Conservation (phyloP, 2,113 vertebrate genomes). For the Chaenocephalus aceratus region DNA sequence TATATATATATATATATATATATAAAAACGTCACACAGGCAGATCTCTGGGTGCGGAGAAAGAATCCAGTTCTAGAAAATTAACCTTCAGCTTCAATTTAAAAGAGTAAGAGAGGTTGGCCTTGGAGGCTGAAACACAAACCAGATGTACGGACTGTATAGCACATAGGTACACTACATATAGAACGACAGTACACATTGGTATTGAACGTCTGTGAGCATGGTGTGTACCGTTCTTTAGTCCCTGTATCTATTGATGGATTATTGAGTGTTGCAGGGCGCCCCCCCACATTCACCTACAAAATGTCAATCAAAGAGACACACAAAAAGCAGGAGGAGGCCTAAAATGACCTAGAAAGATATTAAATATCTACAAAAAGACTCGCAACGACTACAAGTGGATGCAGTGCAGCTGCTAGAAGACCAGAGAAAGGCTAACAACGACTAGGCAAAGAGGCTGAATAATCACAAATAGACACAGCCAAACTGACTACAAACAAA, state of each 20-base stretch:
- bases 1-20: not conserved
- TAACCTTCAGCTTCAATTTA: not conserved
- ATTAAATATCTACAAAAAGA: too few species aligned
- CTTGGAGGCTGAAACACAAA: not conserved
- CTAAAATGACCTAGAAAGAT: too few species aligned
- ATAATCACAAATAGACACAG: too few species aligned
- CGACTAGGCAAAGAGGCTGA: too few species aligned
- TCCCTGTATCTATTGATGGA: not conserved
- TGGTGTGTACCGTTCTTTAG: not conserved
- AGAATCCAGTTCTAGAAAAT: not conserved
- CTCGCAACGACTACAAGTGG: too few species aligned
- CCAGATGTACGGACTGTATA: not conserved
- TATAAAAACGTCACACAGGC: not conserved
- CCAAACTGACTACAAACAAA: too few species aligned
- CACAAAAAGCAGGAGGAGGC: too few species aligned
- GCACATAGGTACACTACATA: not conserved
- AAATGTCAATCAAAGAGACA: too few species aligned
- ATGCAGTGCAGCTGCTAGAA: too few species aligned
- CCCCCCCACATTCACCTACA: too few species aligned
- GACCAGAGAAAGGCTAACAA: too few species aligned
- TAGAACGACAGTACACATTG: not conserved
- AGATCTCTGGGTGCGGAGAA: not conserved
- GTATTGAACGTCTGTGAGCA: not conserved
- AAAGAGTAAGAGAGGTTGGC: not conserved
- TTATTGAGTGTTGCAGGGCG: too few species aligned